A percentile compares a stretch with the other conserved stretches of the same genome.
These are phyloP conservation scores for Halesus radiatus DNA, from an alignment of 1,140 invertebrate species.

Conservation along the genomic window DNA sequence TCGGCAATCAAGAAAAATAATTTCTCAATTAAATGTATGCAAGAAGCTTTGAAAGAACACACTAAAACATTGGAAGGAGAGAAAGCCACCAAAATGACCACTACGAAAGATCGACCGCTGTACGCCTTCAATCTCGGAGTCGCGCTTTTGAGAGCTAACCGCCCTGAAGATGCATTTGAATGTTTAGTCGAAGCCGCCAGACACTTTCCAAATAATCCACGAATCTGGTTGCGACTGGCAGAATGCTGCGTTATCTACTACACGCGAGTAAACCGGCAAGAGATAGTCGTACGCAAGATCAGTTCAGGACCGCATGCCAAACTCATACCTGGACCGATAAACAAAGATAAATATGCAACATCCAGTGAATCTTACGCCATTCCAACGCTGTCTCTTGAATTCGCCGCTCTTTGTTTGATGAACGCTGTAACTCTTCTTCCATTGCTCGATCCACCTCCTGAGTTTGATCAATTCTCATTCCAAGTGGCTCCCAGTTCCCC, in stretches of 20 bases:
- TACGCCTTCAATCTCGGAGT: constrained; percentile 94
- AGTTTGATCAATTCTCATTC: constrained; percentile 61
- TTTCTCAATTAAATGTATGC: constrained; percentile 87
- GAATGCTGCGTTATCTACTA: constrained; percentile 83
- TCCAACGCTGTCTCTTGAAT: constrained; percentile 90
- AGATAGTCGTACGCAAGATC: constrained; percentile 43
- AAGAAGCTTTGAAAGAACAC: constrained; percentile 87
- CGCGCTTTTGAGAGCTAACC: constrained; percentile 84
- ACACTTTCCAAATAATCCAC: constrained; percentile 88
- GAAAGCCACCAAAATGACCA: constrained; percentile 62
- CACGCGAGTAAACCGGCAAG: constrained; percentile 38
- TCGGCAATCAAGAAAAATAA: constrained; percentile 89
- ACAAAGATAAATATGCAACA: constrained; percentile 67
- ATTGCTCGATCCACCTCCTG: constrained; percentile 58
- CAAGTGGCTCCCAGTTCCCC: constrained; percentile 66
- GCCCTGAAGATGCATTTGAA: constrained; percentile 89
- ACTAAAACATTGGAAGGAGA: constrained; percentile 72
- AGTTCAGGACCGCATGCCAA: constrained; percentile 63
- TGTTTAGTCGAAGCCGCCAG: constrained; percentile 91
- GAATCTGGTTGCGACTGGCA: constrained; percentile 92
- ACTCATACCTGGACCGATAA: constrained; percentile 63
- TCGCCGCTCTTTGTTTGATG: constrained; percentile 88
- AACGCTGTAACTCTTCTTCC: constrained; percentile 82
- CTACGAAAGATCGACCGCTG: constrained; percentile 79
- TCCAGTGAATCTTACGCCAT: constrained; percentile 83